These are phyloP conservation scores for Aptenodytes forsteri DNA, from an alignment of 2,113 vertebrate genomes.

Conservation along the genomic window DNA sequence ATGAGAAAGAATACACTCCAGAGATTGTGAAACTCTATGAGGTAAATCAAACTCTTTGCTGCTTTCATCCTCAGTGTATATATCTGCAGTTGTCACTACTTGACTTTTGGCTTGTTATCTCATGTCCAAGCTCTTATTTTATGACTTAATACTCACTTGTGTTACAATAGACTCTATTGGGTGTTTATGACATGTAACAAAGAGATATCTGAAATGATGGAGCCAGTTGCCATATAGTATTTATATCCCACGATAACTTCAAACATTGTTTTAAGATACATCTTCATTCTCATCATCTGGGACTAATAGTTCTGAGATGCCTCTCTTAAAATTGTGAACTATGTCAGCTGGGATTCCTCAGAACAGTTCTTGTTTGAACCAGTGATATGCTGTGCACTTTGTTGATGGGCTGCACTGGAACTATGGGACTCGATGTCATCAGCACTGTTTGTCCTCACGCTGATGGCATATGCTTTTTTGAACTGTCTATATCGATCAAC, in stretches of 20 bases:
- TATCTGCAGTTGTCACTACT: background rate
- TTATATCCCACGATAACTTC: background rate
- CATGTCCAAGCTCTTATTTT: background rate
- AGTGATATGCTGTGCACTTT: background rate
- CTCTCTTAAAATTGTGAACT: background rate
- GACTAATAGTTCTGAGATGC: background rate
- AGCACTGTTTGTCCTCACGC: background rate
- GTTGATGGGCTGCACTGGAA: background rate
- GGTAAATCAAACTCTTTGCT: slow-evolving; percentile 68
- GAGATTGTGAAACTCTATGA: slow-evolving; percentile 91
- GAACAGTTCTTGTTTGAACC: background rate
- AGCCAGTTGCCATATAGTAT: background rate
- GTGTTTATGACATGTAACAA: background rate
- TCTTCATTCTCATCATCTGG: background rate
- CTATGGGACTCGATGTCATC: accelerated
- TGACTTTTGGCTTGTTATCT: background rate
- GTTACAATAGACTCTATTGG: background rate
- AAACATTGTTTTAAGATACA: background rate
- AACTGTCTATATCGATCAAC: background rate
- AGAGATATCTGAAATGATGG: background rate
- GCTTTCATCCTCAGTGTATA: background rate
- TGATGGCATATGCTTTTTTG: background rate
- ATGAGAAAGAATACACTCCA: slow-evolving; percentile 86
- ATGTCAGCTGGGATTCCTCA: background rate
- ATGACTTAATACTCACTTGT: background rate